Evolutionary conservation across 2,797 vertebrate genomes (phyloP).

Genomic region (Aeoliscus strigatus): DNA sequence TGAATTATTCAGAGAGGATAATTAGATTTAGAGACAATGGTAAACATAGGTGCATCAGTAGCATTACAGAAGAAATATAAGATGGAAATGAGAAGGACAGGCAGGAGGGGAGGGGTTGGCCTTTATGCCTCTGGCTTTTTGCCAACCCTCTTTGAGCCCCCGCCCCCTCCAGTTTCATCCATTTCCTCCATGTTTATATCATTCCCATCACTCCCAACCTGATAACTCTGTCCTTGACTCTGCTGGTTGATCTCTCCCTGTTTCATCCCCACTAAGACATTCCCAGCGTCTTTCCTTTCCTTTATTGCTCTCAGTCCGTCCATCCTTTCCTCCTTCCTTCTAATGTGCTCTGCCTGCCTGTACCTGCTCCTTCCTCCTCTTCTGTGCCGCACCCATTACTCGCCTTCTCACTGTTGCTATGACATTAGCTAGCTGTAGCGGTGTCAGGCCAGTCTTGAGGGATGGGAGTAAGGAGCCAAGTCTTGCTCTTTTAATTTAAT

Average conservation of each 20-base stretch:
- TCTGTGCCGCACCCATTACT: conserved; percentile 61
- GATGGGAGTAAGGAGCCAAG: conserved; percentile 67
- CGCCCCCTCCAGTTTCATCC: conserved; percentile 23
- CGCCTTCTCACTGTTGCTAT: conserved; percentile 69
- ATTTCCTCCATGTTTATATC: conserved; percentile 42
- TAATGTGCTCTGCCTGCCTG: conserved; percentile 14
- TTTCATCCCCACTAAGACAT: conserved; percentile 12
- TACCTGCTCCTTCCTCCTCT: conserved; percentile 48
- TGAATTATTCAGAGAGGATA: conserved; percentile 74
- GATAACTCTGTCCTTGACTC: conserved; percentile 58
- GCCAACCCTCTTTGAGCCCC: too few species aligned
- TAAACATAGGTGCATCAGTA: conserved; percentile 60
- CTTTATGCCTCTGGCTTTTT: conserved; percentile 52
- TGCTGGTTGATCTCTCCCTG: conserved; percentile 29
- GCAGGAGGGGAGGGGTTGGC: conserved; percentile 26
- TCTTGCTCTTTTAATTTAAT: conserved; percentile 71
- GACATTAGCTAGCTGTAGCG: conserved; percentile 67
- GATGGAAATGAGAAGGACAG: conserved; percentile 8
- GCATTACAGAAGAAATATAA: conserved; percentile 7
- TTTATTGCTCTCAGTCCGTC: too few species aligned
- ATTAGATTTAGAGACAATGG: conserved; percentile 70
- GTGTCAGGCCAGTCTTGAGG: conserved; percentile 62
- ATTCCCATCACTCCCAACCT: conserved; percentile 34
- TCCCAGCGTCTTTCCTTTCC: conserved; percentile 3
- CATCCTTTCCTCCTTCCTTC: too few species aligned